phyloP scores from a whole-genome alignment of 2,797 vertebrate species.

The Gymnothorax reevesii region DNA sequence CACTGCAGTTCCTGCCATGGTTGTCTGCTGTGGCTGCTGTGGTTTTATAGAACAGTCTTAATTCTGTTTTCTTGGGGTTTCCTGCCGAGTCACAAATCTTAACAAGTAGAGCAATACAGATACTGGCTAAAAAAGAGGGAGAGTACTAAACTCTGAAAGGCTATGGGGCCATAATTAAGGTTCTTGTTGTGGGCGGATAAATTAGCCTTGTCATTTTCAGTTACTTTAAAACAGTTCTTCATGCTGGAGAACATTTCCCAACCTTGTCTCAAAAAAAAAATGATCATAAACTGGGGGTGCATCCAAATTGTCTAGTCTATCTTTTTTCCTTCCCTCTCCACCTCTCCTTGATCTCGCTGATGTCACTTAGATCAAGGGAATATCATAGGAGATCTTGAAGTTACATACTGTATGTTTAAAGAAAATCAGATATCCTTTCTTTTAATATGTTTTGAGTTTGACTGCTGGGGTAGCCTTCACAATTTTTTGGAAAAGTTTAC shows the following conservation, averaged over 20 bases:
- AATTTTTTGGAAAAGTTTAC: too few species aligned
- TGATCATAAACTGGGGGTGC: too few species aligned
- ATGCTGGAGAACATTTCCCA: not conserved
- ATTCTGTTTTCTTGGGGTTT: not conserved
- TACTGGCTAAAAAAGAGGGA: not conserved
- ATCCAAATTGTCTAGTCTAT: too few species aligned
- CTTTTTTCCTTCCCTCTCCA: too few species aligned
- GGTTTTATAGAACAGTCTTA: not conserved
- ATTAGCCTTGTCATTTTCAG: not conserved
- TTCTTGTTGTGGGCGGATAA: not conserved
- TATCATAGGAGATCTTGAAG: too few species aligned
- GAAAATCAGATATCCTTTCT: too few species aligned
- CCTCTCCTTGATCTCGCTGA: too few species aligned
- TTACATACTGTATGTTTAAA: too few species aligned
- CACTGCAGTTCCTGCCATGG: not conserved
- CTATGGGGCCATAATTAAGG: not conserved
- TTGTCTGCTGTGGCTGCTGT: not conserved
- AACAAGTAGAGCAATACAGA: not conserved
- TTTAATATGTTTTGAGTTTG: too few species aligned
- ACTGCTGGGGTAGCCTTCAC: too few species aligned
- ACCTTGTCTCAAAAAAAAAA: too few species aligned
- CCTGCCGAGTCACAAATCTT: not conserved
- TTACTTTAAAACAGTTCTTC: slow-evolving; percentile 2
- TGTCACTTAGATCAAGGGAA: too few species aligned
- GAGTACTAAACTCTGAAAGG: not conserved